These are phyloP conservation scores for Epinephelus cyanopodus DNA, from an alignment of 2,113 vertebrate genomes.

Conservation along the genomic window DNA sequence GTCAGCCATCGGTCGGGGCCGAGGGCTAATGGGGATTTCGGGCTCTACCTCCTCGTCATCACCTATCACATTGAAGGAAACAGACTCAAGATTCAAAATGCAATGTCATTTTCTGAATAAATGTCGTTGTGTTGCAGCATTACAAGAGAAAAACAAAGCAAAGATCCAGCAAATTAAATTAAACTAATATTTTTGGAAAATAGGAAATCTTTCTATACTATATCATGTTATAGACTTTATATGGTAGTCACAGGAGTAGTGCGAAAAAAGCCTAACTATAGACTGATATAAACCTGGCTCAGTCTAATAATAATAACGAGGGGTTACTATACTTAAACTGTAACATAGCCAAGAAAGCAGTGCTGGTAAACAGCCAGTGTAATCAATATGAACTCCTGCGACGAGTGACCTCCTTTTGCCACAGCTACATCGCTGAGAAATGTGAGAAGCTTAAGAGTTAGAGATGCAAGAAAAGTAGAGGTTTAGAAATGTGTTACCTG, in stretches of 20 bases:
- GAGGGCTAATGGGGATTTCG: conserved; percentile 93
- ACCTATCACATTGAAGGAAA: conserved; percentile 76
- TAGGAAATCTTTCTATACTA: background rate
- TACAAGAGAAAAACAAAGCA: background rate
- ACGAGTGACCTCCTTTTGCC: conserved; percentile 12
- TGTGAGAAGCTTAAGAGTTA: background rate
- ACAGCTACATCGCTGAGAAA: background rate
- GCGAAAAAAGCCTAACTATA: conserved; percentile 67
- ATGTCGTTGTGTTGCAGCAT: background rate
- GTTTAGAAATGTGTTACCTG: conserved; percentile 84
- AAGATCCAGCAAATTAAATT: background rate
- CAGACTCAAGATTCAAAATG: background rate
- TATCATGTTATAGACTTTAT: conserved; percentile 44
- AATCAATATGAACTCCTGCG: conserved; percentile 34
- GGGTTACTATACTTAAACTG: conserved; percentile 67
- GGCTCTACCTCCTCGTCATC: conserved; percentile 98
- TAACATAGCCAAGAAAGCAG: conserved; percentile 46
- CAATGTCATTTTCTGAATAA: background rate
- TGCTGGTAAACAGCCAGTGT: conserved; percentile 40
- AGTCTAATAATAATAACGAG: conserved; percentile 60
- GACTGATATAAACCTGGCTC: conserved; percentile 49
- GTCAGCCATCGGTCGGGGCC: conserved; percentile 95
- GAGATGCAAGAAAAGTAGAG: background rate
- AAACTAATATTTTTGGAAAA: background rate
- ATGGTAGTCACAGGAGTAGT: conserved; percentile 52